A percentile compares a stretch with the other conserved stretches of the same genome.
Evolutionary conservation across 2,888 invertebrate species (phyloP).

Genomic region (Amphipyra tragopoginis): DNA sequence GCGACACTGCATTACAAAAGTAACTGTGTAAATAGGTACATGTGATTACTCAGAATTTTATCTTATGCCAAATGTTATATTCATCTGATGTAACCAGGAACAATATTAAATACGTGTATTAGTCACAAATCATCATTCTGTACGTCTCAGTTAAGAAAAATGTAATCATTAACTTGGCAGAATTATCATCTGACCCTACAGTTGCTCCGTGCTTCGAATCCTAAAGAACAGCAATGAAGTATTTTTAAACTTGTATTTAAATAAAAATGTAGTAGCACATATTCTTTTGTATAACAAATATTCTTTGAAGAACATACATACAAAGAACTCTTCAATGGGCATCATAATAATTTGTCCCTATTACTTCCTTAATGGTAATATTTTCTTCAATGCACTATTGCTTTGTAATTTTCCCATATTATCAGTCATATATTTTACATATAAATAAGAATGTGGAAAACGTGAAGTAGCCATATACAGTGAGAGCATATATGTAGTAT

Average conservation of each 20-base stretch:
- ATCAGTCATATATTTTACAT: background rate
- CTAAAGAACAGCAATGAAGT: background rate
- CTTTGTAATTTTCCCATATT: background rate
- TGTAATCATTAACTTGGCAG: constrained; percentile 5
- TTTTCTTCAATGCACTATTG: background rate
- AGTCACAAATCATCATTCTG: background rate
- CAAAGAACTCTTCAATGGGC: background rate
- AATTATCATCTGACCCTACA: constrained; percentile 22
- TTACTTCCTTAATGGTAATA: background rate
- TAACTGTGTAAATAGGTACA: background rate
- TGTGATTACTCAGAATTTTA: constrained; percentile 3
- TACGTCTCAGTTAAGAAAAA: background rate
- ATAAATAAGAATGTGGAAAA: background rate
- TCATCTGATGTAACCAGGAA: constrained; percentile 19
- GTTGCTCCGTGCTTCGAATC: constrained; percentile 9
- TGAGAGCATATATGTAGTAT: no score
- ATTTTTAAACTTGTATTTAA: background rate
- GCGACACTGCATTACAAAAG: background rate
- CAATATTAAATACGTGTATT: background rate
- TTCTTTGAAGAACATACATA: background rate
- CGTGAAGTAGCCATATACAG: background rate
- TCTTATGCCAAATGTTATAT: constrained; percentile 22
- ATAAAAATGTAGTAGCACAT: background rate
- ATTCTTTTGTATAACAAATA: background rate
- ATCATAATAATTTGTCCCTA: constrained; percentile 2